A percentile compares a stretch with the other conserved stretches of the same genome.
Evolutionary conservation across 2,113 vertebrate species (phyloP).

Genomic region (Laterallus jamaicensis): DNA sequence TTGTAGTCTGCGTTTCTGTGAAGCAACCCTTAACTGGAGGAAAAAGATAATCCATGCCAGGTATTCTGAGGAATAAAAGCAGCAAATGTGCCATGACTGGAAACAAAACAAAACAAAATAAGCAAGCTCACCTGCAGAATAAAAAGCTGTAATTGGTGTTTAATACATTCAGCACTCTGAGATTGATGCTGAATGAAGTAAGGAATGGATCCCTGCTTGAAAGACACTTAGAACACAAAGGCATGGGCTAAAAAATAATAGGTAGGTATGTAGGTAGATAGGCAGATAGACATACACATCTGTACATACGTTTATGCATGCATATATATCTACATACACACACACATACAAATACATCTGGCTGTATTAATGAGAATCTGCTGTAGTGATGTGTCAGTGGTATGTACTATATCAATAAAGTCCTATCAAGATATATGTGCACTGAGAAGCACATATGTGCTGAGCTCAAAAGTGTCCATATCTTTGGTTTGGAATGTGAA

Average conservation of each 20-base stretch:
- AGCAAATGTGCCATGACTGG: conserved; percentile 12
- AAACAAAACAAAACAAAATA: conserved; percentile 12
- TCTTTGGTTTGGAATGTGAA: neutral
- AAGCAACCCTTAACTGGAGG: neutral
- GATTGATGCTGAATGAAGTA: neutral
- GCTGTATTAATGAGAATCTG: neutral
- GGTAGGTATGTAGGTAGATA: neutral
- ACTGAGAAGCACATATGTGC: neutral
- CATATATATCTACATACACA: neutral
- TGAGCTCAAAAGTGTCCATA: neutral
- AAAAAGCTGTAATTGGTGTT: neutral
- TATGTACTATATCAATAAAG: neutral
- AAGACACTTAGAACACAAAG: neutral
- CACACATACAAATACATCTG: neutral
- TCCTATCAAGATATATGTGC: rapidly evolving
- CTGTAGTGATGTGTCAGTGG: neutral
- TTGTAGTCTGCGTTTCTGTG: conserved; percentile 21
- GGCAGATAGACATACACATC: neutral
- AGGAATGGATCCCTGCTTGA: neutral
- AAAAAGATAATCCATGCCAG: conserved; percentile 30
- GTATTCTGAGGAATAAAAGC: conserved; percentile 13
- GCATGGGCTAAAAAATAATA: neutral
- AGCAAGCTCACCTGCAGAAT: conserved; percentile 16
- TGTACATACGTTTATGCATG: neutral
- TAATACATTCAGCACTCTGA: neutral